Evolutionary conservation across 2,113 vertebrate species (phyloP).

Genomic region (Channa maculata): DNA sequence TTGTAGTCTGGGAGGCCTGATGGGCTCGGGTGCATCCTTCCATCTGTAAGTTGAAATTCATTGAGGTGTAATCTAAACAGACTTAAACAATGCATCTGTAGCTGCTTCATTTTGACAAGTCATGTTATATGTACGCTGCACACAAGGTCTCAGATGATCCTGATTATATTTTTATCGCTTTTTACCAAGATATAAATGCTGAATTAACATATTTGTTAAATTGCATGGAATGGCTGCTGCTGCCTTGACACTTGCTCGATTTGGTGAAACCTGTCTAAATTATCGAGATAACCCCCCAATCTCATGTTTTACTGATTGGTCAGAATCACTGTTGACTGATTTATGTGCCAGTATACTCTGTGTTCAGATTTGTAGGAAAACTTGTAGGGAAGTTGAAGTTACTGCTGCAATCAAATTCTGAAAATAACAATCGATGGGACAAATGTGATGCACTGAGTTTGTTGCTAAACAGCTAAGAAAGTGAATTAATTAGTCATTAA

Average conservation of each 20-base stretch:
- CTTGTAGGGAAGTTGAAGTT: not conserved
- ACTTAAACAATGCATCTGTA: not conserved
- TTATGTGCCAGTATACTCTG: not conserved
- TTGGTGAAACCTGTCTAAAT: not conserved
- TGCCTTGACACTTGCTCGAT: not conserved
- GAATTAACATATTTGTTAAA: no score
- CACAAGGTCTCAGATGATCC: not conserved
- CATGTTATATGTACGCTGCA: not conserved
- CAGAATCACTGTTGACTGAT: not conserved
- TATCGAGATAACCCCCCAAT: not conserved
- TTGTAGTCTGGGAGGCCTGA: no score
- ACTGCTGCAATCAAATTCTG: not conserved
- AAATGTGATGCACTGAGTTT: not conserved
- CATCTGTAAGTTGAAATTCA: not conserved
- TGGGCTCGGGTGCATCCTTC: no score
- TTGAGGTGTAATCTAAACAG: not conserved
- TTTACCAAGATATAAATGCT: no score
- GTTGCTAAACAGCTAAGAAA: not conserved
- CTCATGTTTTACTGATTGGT: conserved; percentile 14
- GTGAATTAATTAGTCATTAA: conserved; percentile 24
- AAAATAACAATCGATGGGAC: conserved; percentile 8
- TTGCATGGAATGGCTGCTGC: no score
- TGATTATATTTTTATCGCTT: not conserved
- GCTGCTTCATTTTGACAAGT: not conserved
- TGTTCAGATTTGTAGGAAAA: not conserved